Base-by-base conservation (phyloP, 1,140 invertebrate species). In the Trissolcus basalis region DNA sequence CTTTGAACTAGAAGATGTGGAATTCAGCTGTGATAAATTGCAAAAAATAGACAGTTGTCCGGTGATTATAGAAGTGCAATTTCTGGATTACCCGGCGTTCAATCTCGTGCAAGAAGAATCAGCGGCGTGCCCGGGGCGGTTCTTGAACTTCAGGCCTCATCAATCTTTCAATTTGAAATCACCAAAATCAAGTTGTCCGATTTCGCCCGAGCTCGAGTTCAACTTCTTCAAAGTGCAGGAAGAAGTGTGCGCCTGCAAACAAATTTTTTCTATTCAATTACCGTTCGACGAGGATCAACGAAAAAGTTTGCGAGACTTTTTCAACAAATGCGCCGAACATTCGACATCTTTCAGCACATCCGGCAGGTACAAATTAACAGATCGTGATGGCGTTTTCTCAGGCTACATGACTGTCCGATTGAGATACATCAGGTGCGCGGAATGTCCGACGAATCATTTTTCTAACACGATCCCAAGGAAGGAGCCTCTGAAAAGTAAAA, bases 51-150 rank as follows among this genome's bases (percentile, higher is more conserved):
- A 45, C 9, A 33, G 16, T 41, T 67, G 13, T 32, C 10, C 56
- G 39, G 15, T 85, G 11, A 41, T 49, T 11, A 44, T 85, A n/a
- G 11, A 43, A 13, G 61, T 80, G n/a, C 48, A 63, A 35, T 79
- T 85, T 48, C 36, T 78, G 10, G 74, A 84, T 55, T 44, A 83
- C 9, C 64, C 67, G 12, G 35, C 67, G 4, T 77, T 80, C 44
- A 50, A 82, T 15, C 63, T 85, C 10, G 35, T 51, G n/a, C 36
- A 67, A 71, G 49, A 72, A 19, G 7, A 50, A 12, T 11, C 41
- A n/a, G n/a, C n/a, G 9, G 13, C n/a, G 10, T 58, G 35, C 11
- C 4, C 39, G 5, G 53, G 8, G 6, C 15, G 50, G 12, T 19
- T 16, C 15, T 5, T 49, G 2, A 39, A 15, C 13, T 68, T 68